Base-by-base conservation (phyloP, 1,140 invertebrate species). In the Thalassaphorura encarpata region DNA sequence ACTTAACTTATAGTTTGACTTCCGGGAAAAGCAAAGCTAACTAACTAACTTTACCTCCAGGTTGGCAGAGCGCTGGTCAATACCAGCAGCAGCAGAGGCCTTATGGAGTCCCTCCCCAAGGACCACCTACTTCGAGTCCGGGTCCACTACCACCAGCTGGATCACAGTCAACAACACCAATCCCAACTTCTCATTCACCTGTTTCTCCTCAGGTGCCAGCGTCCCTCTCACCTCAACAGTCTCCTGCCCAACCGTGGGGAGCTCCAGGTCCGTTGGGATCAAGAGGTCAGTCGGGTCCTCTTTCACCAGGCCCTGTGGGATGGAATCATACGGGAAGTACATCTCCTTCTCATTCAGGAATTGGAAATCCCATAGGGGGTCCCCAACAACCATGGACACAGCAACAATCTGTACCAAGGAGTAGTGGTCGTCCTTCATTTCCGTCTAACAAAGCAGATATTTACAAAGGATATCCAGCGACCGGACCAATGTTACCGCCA, bases 261-360 rank as follows among this genome's bases (percentile, higher is more conserved):
- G 15, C 46, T 23, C n/a, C 11, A 21, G 52, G 43, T 15, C n/a
- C n/a, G n/a, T n/a, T n/a, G n/a, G n/a, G n/a, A n/a, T n/a, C n/a
- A n/a, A n/a, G n/a, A n/a, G n/a, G n/a, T n/a, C 8, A n/a, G n/a
- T n/a, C n/a, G n/a, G 15, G 27, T 40, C 21, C 74, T 47, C 72
- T 76, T 49, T 69, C 74, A 43, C 68, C 67, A 58, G 69, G 33
- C 8, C 45, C 79, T 81, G 66, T 61, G 23, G 31, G 18, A 42
- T 52, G 21, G 5, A n/a, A 43, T 15, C 51, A 53, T 24, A 31
- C 48, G 5, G 48, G 48, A 8, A 29, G 48, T 5, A 16, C 41
- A 13, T 13, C 11, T 36, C 23, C 29, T 15, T 16, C 42, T 11
- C 53, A 21, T 23, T 26, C 52, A 3, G n/a, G n/a, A n/a, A n/a